Evolutionary conservation across 2,888 invertebrate genomes (phyloP).

Genomic region (Ptycholaimellus sp.): DNA sequence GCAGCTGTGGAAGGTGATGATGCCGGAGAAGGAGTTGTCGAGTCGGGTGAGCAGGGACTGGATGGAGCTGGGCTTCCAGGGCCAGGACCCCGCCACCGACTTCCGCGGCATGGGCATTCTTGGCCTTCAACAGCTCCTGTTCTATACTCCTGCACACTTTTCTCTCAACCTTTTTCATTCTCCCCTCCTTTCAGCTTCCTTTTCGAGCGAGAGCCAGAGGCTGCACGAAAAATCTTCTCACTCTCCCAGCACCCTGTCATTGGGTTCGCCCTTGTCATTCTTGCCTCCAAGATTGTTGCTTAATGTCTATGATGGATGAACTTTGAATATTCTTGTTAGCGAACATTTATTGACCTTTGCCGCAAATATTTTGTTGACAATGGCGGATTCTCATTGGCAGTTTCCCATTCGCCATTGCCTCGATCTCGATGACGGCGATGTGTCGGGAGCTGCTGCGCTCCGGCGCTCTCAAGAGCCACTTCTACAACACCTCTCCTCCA

Average conservation of each 20-base stretch:
- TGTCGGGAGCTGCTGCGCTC: constrained; percentile 53
- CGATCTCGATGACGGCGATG: constrained; percentile 80
- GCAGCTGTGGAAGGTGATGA: constrained; percentile 52
- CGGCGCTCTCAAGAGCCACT: constrained; percentile 62
- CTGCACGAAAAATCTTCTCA: constrained; percentile 8
- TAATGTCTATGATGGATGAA: not conserved
- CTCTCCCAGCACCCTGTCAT: constrained; percentile 12
- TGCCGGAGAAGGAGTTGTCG: constrained; percentile 47
- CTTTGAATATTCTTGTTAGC: too few relatives aligned
- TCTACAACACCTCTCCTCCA: constrained; percentile 57
- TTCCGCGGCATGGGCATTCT: constrained; percentile 91
- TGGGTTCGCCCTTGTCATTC: constrained; percentile 9
- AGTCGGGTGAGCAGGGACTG: constrained; percentile 64
- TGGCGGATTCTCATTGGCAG: constrained; percentile 14
- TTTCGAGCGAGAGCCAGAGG: constrained; percentile 8
- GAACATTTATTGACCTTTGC: too few relatives aligned
- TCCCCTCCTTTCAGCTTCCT: constrained; percentile 6
- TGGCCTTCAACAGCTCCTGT: constrained; percentile 68
- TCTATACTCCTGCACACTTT: constrained; percentile 11
- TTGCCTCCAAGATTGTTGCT: too few relatives aligned
- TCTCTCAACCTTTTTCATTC: too few relatives aligned
- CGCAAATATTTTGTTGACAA: not conserved
- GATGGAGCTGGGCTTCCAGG: constrained; percentile 74
- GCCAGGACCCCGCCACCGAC: constrained; percentile 89
- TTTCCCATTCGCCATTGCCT: constrained; percentile 38